phyloP scores from a whole-genome alignment of 2,888 invertebrate genomes.

The Idaea straminata region DNA sequence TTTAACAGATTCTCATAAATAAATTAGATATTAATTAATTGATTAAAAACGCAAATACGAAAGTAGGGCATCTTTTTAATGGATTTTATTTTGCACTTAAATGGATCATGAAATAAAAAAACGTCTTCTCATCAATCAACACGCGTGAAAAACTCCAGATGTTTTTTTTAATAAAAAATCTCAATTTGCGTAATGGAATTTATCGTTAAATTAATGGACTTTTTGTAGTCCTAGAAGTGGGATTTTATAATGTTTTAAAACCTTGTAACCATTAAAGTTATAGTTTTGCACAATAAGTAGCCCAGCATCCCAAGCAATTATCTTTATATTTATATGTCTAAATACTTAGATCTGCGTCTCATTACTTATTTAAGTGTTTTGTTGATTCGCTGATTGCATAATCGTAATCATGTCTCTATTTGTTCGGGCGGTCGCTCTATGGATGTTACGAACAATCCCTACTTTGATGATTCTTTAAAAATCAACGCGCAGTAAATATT shows the following conservation, averaged over 20 bases:
- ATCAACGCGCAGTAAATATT: too few species aligned
- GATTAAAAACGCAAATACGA: not conserved
- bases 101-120: not conserved
- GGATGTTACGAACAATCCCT: too few species aligned
- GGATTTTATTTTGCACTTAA: not conserved
- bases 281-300: not conserved
- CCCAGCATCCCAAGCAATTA: not conserved
- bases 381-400: too few species aligned
- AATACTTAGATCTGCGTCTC: not conserved
- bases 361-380: conserved; percentile 1
- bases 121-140: not conserved
- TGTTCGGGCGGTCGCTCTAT: too few species aligned
- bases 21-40: too few species aligned
- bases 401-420: too few species aligned
- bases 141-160: not conserved
- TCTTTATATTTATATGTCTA: not conserved
- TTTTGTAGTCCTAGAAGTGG: not conserved
- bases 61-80: not conserved
- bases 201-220: not conserved
- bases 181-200: not conserved
- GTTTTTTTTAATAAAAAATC: not conserved
- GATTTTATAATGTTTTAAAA: not conserved
- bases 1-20: too few species aligned
- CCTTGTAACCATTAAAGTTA: not conserved
- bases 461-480: too few species aligned